Evolutionary conservation across 2,797 vertebrate species (phyloP), one percentile per base, ranked within the genome.

Genomic region (Pangasius mekongensis): DNA sequence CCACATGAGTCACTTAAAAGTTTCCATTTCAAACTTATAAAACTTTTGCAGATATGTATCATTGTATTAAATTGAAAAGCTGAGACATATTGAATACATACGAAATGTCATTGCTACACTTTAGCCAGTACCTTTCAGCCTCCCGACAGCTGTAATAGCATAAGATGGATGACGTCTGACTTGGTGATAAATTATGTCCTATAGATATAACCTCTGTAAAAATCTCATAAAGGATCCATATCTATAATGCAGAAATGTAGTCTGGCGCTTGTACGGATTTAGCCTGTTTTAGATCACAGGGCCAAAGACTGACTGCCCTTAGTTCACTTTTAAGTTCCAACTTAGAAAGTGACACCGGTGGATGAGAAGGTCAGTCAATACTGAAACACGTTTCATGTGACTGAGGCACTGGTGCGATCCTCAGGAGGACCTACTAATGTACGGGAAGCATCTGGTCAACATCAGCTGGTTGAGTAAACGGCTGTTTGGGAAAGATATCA

Each of bases 191-290:
- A 89, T 89, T 47, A 82, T 73, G 62, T 83, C 52, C 84, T 82
- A 89, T 82, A n/a, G 76, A 86, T 78, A 86, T 77, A 74, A 84
- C 56, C 60, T 39, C 87, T 90, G 14, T 69, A 84, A 87, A 77
- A 77, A 49, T 83, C 80, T 85, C 86, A 64, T 85, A 82, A 81
- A 85, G 54, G 56, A 54, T 67, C 60, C 52, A 9, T 69, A 87
- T 85, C 74, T 89, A 76, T 88, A 88, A 86, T 88, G 83, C 87
- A 88, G 62, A 58, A 67, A 85, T 67, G 11, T 0, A 73, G 77
- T 89, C 84, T 82, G 64, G 30, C 18, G 58, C 64, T 4, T n/a
- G 76, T 22, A 71, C 76, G 49, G 76, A 82, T 56, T 74, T 36
- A 78, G 71, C 62, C 87, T 78, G 24, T 10, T 85, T 66, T 80